These are phyloP conservation scores for Amyelois transitella DNA, from an alignment of 1,140 invertebrate genomes.

Conservation along the genomic window DNA sequence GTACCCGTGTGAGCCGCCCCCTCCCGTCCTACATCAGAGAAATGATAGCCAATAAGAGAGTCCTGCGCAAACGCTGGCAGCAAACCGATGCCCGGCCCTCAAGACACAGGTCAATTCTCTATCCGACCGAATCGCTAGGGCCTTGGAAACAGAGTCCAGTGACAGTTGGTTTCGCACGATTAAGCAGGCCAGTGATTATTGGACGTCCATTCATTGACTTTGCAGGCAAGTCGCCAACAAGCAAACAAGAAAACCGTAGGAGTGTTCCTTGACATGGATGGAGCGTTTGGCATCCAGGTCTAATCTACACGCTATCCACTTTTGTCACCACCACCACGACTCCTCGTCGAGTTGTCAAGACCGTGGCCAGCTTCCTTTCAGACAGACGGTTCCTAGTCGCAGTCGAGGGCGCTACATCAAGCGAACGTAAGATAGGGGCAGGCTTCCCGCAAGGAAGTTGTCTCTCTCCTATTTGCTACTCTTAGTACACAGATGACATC, in stretches of 20 bases:
- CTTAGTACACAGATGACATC: conserved; percentile 36
- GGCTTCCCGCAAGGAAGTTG: conserved; percentile 46
- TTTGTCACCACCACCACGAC: neutral
- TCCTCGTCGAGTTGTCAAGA: conserved; percentile 3
- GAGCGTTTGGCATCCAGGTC: conserved; percentile 44
- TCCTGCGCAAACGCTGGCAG: too few species aligned
- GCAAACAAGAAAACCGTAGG: neutral
- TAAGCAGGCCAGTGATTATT: too few species aligned
- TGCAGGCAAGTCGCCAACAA: too few species aligned
- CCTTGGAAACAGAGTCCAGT: too few species aligned
- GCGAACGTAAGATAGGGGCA: conserved; percentile 3
- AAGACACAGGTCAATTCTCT: too few species aligned
- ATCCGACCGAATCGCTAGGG: too few species aligned
- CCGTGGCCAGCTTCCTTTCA: conserved; percentile 9
- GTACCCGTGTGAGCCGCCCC: too few species aligned
- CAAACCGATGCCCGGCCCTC: too few species aligned
- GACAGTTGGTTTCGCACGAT: too few species aligned
- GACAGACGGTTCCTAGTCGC: conserved; percentile 10
- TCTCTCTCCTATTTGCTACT: conserved; percentile 31
- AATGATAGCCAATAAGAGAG: too few species aligned
- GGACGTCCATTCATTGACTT: too few species aligned
- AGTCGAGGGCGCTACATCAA: conserved; percentile 8
- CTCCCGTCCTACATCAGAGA: too few species aligned
- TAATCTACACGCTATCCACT: conserved; percentile 31
- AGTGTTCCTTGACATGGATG: conserved; percentile 37